A percentile compares a stretch with the other conserved stretches of the same genome.
Evolutionary conservation across 2,797 vertebrate species (phyloP).

Genomic region (Notolabrus celidotus): DNA sequence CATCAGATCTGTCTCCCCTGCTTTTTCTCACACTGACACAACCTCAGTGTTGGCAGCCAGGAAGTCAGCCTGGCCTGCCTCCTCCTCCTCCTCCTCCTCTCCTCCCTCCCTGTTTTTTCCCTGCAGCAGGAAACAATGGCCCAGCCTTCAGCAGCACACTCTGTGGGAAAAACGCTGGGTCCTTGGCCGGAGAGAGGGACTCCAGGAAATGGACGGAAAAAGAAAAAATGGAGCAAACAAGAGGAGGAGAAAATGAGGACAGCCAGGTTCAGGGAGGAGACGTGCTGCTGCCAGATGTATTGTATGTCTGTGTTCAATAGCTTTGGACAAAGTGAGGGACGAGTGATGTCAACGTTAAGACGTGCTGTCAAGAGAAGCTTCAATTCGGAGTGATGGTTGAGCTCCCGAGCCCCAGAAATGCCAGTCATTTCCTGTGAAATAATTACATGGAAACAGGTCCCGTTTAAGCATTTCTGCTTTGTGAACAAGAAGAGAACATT

Average conservation of each 20-base stretch:
- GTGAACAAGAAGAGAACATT: background rate
- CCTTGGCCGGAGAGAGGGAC: constrained; percentile 51
- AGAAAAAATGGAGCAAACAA: constrained; percentile 16
- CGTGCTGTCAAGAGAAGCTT: constrained; percentile 43
- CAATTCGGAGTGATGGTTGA: constrained; percentile 22
- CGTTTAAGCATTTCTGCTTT: constrained; percentile 12
- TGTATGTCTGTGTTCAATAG: constrained; percentile 45
- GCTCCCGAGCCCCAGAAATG: constrained; percentile 32
- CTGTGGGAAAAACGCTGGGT: constrained; percentile 75
- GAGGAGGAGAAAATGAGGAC: constrained; percentile 53
- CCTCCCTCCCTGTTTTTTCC: constrained; percentile 44
- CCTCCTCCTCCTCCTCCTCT: constrained; percentile 18
- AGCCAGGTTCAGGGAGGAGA: constrained; percentile 58
- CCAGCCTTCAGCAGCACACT: constrained; percentile 51
- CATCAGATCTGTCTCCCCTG: constrained; percentile 46
- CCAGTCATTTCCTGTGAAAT: constrained; percentile 26
- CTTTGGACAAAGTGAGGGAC: constrained; percentile 32
- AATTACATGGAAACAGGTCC: constrained; percentile 27
- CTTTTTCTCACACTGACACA: constrained; percentile 64
- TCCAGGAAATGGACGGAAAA: constrained; percentile 46
- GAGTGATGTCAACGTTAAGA: constrained; percentile 60
- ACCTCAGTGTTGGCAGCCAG: constrained; percentile 66
- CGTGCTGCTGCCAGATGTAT: constrained; percentile 64
- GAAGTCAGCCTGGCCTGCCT: constrained; percentile 68
- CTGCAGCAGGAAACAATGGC: constrained; percentile 74